These are phyloP conservation scores for Uropetala carovei DNA, from an alignment of 2,888 invertebrate genomes.

Conservation along the genomic window DNA sequence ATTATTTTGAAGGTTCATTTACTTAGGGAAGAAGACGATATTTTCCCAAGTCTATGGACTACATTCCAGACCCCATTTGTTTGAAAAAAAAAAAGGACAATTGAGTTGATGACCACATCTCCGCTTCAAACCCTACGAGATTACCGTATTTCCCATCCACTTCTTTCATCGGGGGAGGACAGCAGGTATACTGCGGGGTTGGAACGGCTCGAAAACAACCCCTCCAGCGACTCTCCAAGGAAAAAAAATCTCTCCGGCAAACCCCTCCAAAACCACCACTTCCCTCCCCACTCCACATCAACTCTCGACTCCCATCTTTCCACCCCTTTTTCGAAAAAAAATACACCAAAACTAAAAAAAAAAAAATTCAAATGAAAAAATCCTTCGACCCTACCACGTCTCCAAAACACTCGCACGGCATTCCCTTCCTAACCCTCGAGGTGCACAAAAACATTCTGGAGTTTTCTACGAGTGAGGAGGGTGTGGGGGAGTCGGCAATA, in stretches of 20 bases:
- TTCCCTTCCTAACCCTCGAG: not conserved
- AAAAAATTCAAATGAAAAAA: not conserved
- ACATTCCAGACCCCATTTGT: too few species aligned
- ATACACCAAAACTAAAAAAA: too few species aligned
- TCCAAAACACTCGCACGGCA: not conserved
- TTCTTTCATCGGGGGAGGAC: not conserved
- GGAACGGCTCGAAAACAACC: not conserved
- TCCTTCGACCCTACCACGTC: not conserved
- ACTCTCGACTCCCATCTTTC: not conserved
- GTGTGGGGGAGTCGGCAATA: not conserved
- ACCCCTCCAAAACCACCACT: not conserved
- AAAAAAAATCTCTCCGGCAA: not conserved
- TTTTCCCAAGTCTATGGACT: too few species aligned
- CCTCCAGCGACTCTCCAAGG: not conserved
- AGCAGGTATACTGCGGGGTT: not conserved
- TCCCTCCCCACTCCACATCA: not conserved
- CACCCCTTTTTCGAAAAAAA: too few species aligned
- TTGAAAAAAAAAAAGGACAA: too few species aligned
- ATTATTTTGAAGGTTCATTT: too few species aligned
- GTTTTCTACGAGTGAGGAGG: not conserved
- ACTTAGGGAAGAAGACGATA: too few species aligned
- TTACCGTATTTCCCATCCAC: conserved; percentile 5
- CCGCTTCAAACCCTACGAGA: not conserved
- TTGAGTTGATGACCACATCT: not conserved
- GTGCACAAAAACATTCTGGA: not conserved